Evolutionary conservation across 2,113 vertebrate species (phyloP).

Genomic region (Toxostoma redivivum): DNA sequence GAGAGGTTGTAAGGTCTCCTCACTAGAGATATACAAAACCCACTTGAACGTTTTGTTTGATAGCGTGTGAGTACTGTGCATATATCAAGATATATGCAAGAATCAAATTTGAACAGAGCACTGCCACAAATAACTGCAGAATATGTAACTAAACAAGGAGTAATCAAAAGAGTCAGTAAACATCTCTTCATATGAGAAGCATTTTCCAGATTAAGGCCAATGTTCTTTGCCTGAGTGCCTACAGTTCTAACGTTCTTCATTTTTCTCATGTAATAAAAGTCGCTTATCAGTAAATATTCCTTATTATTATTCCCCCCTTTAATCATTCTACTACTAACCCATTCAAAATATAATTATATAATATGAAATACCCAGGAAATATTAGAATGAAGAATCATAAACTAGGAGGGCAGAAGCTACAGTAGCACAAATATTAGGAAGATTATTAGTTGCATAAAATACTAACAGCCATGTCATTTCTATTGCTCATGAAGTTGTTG

Average conservation of each 20-base stretch:
- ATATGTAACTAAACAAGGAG: neutral
- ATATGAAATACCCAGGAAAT: neutral
- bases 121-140: neutral
- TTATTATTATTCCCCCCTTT: neutral
- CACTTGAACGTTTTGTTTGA: neutral
- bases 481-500: neutral
- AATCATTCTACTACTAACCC: neutral
- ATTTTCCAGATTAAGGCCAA: neutral
- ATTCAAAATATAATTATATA: neutral
- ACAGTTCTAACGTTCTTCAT: neutral
- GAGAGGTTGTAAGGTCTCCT: neutral
- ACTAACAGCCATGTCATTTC: neutral
- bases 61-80: neutral
- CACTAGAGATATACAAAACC: neutral
- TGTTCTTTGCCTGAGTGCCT: neutral
- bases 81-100: neutral
- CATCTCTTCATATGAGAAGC: neutral
- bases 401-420: neutral
- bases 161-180: neutral
- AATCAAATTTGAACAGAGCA: neutral
- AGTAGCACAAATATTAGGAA: neutral
- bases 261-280: neutral
- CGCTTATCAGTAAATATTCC: neutral
- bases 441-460: neutral
- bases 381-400: neutral